phyloP scores from a whole-genome alignment of 2,888 invertebrate species.

The Ashinkailepas kermadecensis region DNA sequence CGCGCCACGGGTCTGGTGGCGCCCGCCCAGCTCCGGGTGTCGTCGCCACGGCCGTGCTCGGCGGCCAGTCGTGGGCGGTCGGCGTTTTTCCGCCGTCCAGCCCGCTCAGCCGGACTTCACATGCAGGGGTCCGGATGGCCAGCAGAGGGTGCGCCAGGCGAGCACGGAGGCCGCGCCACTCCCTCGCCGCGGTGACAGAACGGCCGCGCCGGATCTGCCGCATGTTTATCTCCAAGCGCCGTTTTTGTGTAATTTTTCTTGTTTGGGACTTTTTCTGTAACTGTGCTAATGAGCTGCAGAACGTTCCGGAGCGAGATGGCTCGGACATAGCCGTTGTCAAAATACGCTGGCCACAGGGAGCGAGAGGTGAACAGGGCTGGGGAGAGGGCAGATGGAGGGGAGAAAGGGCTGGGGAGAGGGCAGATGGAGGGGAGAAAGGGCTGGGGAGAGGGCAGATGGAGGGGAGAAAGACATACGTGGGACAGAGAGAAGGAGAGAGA shows the following conservation, averaged over 20 bases:
- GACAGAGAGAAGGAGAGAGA: too few species aligned
- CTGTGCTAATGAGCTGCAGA: neutral
- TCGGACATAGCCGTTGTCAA: too few species aligned
- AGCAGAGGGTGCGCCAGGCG: neutral
- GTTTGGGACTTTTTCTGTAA: neutral
- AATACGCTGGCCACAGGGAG: too few species aligned
- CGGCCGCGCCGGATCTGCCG: slow-evolving; percentile 1
- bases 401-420: too few species aligned
- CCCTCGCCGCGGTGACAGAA: neutral
- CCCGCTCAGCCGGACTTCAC: neutral
- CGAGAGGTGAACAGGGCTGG: too few species aligned
- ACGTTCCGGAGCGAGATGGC: too few species aligned
- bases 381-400: too few species aligned
- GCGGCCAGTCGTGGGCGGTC: neutral
- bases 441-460: too few species aligned
- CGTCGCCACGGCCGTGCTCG: neutral
- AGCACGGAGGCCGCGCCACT: neutral
- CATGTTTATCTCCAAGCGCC: neutral
- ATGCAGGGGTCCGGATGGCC: neutral
- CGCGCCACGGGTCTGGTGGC: too few species aligned
- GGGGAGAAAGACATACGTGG: too few species aligned
- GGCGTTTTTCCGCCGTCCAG: neutral
- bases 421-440: too few species aligned
- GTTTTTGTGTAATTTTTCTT: slow-evolving; percentile 1
- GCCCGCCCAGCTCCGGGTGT: too few species aligned